phyloP scores from a whole-genome alignment of 2,113 vertebrate species.

The Laticauda laticaudata region DNA sequence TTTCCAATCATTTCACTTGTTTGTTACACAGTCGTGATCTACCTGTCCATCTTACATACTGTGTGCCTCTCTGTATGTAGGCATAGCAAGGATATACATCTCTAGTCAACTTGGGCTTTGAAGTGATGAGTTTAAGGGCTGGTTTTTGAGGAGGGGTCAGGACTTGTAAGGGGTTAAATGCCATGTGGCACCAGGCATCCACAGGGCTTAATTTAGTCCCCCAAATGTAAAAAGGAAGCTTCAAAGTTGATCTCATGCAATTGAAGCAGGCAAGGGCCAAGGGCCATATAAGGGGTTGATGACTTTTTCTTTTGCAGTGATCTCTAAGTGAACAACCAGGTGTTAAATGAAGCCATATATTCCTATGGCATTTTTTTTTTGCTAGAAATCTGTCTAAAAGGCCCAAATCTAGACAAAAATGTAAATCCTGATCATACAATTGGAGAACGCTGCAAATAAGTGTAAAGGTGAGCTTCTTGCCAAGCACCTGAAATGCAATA shows the following conservation, averaged over 20 bases:
- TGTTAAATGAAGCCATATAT: neutral
- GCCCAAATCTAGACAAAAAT: no score
- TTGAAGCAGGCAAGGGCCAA: neutral
- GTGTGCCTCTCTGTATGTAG: neutral
- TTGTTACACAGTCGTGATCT: neutral
- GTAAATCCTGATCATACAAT: no score
- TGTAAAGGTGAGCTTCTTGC: no score
- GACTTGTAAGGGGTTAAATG: neutral
- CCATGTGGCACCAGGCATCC: neutral
- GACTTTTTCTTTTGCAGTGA: no score
- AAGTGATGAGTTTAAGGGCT: neutral
- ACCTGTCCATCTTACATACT: neutral
- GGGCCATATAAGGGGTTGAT: neutral
- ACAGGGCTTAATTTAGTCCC: neutral
- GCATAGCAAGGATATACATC: neutral
- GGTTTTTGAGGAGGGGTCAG: neutral
- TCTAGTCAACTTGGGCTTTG: neutral
- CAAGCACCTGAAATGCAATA: neutral
- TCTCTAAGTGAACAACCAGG: neutral
- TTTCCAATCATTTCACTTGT: neutral
- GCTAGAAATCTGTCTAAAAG: no score
- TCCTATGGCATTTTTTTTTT: neutral
- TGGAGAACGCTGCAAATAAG: no score
- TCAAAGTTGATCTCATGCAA: neutral
- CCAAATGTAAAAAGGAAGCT: neutral